Evolutionary conservation across 2,888 invertebrate genomes (phyloP).

Genomic region (Amphimallon solstitiale): DNA sequence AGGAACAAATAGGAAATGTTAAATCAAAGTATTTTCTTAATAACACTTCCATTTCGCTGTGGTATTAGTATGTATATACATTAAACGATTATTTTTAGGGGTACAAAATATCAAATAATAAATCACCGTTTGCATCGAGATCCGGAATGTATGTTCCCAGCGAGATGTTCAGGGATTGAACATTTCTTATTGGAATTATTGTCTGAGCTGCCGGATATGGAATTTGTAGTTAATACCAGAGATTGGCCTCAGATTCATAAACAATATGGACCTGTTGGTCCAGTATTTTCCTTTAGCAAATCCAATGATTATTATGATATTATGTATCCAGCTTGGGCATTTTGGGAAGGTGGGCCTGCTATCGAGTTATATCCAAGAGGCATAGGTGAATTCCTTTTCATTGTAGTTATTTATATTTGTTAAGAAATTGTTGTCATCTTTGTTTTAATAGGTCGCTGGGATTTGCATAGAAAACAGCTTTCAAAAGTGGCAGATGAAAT

Average conservation of each 20-base stretch:
- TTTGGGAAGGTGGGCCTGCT: slow-evolving; percentile 98
- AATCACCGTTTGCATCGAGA: slow-evolving; percentile 83
- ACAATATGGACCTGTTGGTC: slow-evolving; percentile 71
- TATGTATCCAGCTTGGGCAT: slow-evolving; percentile 96
- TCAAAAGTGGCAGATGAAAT: slow-evolving; percentile 72
- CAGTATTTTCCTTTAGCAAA: slow-evolving; percentile 98
- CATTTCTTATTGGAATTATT: slow-evolving; percentile 81
- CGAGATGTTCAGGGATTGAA: slow-evolving; percentile 90
- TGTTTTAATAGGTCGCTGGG: slow-evolving; percentile 81
- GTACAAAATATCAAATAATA: slow-evolving; percentile 86
- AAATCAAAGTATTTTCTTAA: slow-evolving; percentile 58
- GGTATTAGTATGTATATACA: too few relatives aligned
- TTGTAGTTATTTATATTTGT: background rate
- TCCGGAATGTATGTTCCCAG: slow-evolving; percentile 89
- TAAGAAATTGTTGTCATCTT: background rate
- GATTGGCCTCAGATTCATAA: slow-evolving; percentile 91
- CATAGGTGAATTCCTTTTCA: slow-evolving; percentile 63
- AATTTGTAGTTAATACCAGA: slow-evolving; percentile 87
- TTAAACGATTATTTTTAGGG: slow-evolving; percentile 62
- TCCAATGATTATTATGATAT: slow-evolving; percentile 86
- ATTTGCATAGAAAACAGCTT: slow-evolving; percentile 72
- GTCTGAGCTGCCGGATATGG: slow-evolving; percentile 80
- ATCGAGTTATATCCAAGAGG: slow-evolving; percentile 93
- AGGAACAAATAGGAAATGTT: slow-evolving; percentile 71
- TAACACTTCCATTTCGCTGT: too few relatives aligned